Evolutionary conservation across 2,113 vertebrate genomes (phyloP).

Genomic region (Sylvilagus bachmani): DNA sequence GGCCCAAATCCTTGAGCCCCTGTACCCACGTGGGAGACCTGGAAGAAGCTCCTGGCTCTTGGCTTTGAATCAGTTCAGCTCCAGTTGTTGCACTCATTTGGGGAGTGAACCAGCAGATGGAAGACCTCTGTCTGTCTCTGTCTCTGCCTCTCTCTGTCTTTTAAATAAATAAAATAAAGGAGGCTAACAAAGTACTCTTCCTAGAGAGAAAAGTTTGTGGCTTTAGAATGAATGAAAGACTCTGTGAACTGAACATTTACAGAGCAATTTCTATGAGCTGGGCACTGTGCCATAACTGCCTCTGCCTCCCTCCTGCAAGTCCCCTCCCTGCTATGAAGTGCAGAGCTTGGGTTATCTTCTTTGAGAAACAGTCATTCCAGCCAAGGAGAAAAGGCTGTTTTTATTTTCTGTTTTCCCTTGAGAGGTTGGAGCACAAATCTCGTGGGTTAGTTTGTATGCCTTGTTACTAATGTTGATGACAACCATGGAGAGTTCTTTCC

Average conservation of each 20-base stretch:
- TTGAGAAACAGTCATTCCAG: background rate
- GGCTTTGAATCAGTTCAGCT: no score
- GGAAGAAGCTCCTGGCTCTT: no score
- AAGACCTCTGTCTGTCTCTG: no score
- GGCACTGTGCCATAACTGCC: background rate
- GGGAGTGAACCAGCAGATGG: no score
- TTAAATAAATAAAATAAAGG: background rate
- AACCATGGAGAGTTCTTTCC: background rate
- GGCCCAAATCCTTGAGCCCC: no score
- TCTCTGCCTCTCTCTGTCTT: no score
- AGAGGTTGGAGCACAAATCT: conserved; percentile 22
- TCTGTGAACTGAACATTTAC: background rate
- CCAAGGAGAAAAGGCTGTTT: background rate
- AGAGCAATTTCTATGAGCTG: background rate
- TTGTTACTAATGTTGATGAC: background rate
- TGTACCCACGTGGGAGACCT: no score
- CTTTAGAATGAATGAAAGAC: background rate
- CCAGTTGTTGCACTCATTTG: no score
- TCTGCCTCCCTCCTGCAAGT: background rate
- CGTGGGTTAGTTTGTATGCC: background rate
- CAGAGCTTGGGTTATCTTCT: background rate
- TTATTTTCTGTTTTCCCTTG: conserved; percentile 19
- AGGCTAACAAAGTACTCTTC: background rate
- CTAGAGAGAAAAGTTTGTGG: background rate
- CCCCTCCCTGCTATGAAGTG: background rate